Percentiles rank a stretch among this genome's conserved stretches.
Conservation (phyloP, 2,888 invertebrate genomes). For the Cerceris ruficornis region DNA sequence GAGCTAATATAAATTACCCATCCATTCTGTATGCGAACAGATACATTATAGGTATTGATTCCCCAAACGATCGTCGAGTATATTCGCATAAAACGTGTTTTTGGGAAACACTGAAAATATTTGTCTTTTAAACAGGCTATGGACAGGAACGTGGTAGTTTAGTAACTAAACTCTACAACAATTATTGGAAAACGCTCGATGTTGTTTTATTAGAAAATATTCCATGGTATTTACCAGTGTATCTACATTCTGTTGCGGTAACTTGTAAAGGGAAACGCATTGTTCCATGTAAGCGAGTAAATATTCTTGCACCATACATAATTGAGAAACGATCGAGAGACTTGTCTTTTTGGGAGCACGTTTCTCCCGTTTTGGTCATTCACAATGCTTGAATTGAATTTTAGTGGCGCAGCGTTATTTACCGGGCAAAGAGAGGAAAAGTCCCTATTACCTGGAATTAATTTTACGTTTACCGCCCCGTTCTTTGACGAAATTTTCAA, state of each 20-base stretch:
- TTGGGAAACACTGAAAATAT: conserved; percentile 1
- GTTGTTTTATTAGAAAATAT: conserved; percentile 94
- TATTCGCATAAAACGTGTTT: background rate
- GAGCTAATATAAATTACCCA: conserved; percentile 84
- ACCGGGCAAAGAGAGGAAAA: conserved; percentile 92
- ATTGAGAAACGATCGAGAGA: too few relatives aligned
- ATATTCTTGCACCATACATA: background rate
- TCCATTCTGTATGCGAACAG: conserved; percentile 90
- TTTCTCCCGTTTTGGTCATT: background rate
- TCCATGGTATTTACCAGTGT: conserved; percentile 95
- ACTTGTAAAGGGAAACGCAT: conserved; percentile 84
- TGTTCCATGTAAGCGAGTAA: conserved; percentile 82
- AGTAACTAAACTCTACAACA: conserved; percentile 92
- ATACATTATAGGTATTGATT: conserved; percentile 85
- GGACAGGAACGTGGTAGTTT: conserved; percentile 96
- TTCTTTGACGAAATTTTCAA: conserved; percentile 90
- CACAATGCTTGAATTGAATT: conserved; percentile 40
- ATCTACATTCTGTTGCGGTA: conserved; percentile 92
- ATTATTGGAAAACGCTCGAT: conserved; percentile 88
- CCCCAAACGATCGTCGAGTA: background rate
- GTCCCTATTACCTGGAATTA: conserved; percentile 94
- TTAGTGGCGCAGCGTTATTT: conserved; percentile 82
- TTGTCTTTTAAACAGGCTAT: conserved; percentile 85
- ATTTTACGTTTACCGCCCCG: conserved; percentile 90
- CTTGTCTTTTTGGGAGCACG: background rate